Evolutionary conservation across 2,888 invertebrate genomes (phyloP).

Genomic region (Zygothrica quintamaculata): DNA sequence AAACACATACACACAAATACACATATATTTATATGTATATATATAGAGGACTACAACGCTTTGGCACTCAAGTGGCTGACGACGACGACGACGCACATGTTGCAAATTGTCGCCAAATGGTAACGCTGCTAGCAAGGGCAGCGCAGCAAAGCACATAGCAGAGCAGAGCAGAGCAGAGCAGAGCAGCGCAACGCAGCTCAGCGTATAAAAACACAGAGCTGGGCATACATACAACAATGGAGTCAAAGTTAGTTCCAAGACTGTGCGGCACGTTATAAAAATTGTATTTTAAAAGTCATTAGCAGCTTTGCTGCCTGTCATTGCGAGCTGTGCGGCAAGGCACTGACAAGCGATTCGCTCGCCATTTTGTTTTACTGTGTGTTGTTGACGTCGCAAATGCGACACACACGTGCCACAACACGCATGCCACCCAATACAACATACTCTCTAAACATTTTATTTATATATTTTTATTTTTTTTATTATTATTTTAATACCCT

Average conservation of each 20-base stretch:
- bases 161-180: constrained; percentile 2
- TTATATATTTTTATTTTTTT: constrained; percentile 30
- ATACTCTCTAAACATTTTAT: constrained; percentile 31
- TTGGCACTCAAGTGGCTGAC: constrained; percentile 40
- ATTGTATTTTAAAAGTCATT: constrained; percentile 81
- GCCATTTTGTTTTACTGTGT: constrained; percentile 40
- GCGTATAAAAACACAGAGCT: not conserved
- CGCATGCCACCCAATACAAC: constrained; percentile 25
- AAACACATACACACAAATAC: not conserved
- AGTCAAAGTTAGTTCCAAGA: constrained; percentile 22
- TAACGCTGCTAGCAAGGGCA: constrained; percentile 18
- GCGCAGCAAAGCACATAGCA: not conserved
- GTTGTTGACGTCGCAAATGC: constrained; percentile 38
- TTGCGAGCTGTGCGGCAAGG: constrained; percentile 34
- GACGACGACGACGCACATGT: constrained; percentile 65
- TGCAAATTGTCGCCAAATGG: constrained; percentile 67
- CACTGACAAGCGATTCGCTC: constrained; percentile 44
- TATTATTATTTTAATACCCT: no score
- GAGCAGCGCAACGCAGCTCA: not conserved
- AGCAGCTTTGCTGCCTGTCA: constrained; percentile 78
- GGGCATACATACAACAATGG: constrained; percentile 20
- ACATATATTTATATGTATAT: no score
- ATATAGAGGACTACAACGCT: constrained; percentile 7
- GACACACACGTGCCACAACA: constrained; percentile 27
- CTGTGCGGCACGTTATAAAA: constrained; percentile 59